Evolutionary conservation across 2,797 vertebrate species (phyloP).

Genomic region (Tarsius wallacei): DNA sequence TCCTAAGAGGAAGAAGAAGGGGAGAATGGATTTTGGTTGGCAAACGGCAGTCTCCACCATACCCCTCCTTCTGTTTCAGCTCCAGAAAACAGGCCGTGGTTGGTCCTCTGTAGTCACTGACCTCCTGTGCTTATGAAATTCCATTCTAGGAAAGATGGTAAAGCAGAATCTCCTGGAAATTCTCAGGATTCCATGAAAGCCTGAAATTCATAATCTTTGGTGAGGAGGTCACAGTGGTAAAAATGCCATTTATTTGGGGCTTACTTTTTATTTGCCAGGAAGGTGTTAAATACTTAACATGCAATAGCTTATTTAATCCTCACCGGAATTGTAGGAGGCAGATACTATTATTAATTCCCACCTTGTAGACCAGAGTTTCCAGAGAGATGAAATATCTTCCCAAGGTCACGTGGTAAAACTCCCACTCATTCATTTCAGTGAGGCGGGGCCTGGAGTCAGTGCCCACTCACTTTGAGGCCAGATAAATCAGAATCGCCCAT

Average conservation of each 20-base stretch:
- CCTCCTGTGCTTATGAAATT: background rate
- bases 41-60: background rate
- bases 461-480: background rate
- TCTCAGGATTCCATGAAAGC: conserved; percentile 43
- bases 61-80: background rate
- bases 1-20: background rate
- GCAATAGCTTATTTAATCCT: conserved; percentile 4
- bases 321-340: conserved; percentile 10
- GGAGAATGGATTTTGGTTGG: background rate
- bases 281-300: conserved; percentile 21
- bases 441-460: background rate
- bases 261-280: background rate
- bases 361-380: background rate
- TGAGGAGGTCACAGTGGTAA: background rate
- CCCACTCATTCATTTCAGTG: background rate
- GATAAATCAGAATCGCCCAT: conserved; percentile 27
- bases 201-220: conserved; percentile 51
- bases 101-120: background rate
- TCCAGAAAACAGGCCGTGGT: background rate
- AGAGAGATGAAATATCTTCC: conserved; percentile 5
- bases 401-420: background rate
- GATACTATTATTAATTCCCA: background rate
- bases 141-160: conserved; percentile 28
- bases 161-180: background rate
- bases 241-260: conserved; percentile 12